Percentiles rank a stretch among this genome's conserved stretches.
Conservation (phyloP, 2,888 invertebrate species). For the Eupelmus urozonus region DNA sequence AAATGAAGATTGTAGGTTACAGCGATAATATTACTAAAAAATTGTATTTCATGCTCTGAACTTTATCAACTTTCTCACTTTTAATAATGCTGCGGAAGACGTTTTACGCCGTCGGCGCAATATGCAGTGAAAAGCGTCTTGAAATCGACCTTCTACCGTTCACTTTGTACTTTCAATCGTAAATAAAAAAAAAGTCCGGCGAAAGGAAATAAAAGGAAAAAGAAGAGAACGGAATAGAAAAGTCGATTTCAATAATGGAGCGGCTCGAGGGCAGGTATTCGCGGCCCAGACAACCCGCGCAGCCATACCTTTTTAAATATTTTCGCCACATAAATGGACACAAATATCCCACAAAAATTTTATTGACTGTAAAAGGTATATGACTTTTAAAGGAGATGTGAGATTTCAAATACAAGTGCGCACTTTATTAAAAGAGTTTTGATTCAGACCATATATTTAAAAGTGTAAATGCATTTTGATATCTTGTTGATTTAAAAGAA, state of each 20-base stretch:
- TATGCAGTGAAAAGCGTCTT: background rate
- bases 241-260: conserved; percentile 49
- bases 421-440: too few species aligned
- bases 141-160: conserved; percentile 8
- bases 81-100: too few species aligned
- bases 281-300: background rate
- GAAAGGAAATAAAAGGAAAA: conserved; percentile 24
- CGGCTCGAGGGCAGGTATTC: conserved; percentile 25
- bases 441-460: too few species aligned
- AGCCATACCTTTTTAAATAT: background rate
- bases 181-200: background rate
- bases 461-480: too few species aligned
- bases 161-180: conserved; percentile 25
- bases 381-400: too few species aligned
- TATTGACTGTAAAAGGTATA: too few species aligned
- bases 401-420: too few species aligned
- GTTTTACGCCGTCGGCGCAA: background rate
- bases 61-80: too few species aligned
- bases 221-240: conserved; percentile 40
- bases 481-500: too few species aligned
- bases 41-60: too few species aligned
- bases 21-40: too few species aligned
- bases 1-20: too few species aligned
- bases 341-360: conserved; percentile 8
- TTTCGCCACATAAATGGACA: background rate